Percentiles rank a stretch among this genome's conserved stretches.
Evolutionary conservation across 2,888 invertebrate genomes (phyloP).

Genomic region (Lepas anatifera): DNA sequence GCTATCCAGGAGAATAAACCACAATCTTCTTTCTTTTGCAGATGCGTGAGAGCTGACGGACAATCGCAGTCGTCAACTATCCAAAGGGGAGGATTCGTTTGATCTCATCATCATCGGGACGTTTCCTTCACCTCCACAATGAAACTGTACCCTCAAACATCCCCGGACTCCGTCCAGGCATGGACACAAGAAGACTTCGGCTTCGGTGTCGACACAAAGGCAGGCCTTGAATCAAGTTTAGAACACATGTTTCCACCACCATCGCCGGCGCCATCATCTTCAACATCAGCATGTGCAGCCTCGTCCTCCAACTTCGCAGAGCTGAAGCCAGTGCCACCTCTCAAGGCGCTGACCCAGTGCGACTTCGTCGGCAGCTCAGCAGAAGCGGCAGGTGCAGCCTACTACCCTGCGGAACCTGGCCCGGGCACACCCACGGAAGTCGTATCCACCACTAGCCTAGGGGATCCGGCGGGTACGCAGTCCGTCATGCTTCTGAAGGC

Average conservation of each 20-base stretch:
- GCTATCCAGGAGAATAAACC: too few species aligned
- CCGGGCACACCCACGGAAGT: constrained; percentile 38
- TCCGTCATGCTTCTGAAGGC: constrained; percentile 46
- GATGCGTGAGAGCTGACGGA: too few species aligned
- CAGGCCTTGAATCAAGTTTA: neutral
- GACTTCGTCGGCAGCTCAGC: constrained; percentile 8
- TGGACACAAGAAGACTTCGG: constrained; percentile 25
- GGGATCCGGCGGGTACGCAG: constrained; percentile 43
- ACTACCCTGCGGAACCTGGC: constrained; percentile 25
- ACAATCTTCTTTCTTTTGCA: too few species aligned
- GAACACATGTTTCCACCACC: constrained; percentile 19
- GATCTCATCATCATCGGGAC: too few species aligned
- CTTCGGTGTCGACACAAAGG: neutral
- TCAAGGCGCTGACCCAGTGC: constrained; percentile 24
- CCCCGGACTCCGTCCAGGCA: constrained; percentile 24
- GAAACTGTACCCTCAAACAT: constrained; percentile 25
- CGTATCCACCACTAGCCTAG: constrained; percentile 73
- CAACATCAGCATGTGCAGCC: constrained; percentile 20
- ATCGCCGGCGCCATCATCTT: constrained; percentile 18
- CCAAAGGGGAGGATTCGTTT: too few species aligned
- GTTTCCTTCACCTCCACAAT: too few species aligned
- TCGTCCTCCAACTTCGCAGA: constrained; percentile 47
- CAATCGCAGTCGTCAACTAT: too few species aligned
- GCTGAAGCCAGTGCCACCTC: constrained; percentile 67
- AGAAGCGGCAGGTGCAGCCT: constrained; percentile 22